Evolutionary conservation across 1,140 invertebrate species (phyloP), one percentile per base, ranked within the genome.

Genomic region (Kradibia gibbosae): DNA sequence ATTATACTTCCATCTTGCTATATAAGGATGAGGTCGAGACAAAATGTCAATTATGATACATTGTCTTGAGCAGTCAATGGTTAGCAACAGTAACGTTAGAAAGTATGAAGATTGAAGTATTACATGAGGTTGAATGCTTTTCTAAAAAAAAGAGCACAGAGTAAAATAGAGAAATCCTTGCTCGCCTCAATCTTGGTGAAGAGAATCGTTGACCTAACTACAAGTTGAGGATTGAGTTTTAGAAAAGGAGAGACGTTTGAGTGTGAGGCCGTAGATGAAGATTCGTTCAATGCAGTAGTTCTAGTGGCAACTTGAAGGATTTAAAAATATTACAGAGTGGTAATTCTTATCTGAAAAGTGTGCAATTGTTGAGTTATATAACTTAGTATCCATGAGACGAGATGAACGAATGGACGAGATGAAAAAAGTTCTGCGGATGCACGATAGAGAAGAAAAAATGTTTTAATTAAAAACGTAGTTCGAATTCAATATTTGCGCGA

Each of bases 41-140:
- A 42, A 73, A 31, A 62, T 28, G 39, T 60, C 65, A n/a, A 28
- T 13, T 28, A 22, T 31, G 11, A 55, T 31, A 42, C 62, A 81
- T 17, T 71, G 25, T 71, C 73, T 81, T 81, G 50, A 71, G 75
- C 77, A 76, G 73, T 70, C 62, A 76, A 77, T 81, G 57, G 1
- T 62, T 45, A 50, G 76, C 79, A 82, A 71, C 28, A 53, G 34
- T 0, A 17, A 50, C n/a, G 34, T 20, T 45, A 55, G 34, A 28
- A 42, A 39, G 48, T 17, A 22, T 22, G n/a, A 20, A 55, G 22
- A 57, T 15, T n/a, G 50, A 60, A 39, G 13, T 36, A 31, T 60
- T 60, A 76, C 22, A 60, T 28, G 36, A 45, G 34, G 11, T 57
- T 74, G 72, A 77, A 71, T 55, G 71, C 84, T 53, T 73, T 60